These are phyloP conservation scores for Spisula solida DNA, from an alignment of 2,888 invertebrate species.

Conservation along the genomic window DNA sequence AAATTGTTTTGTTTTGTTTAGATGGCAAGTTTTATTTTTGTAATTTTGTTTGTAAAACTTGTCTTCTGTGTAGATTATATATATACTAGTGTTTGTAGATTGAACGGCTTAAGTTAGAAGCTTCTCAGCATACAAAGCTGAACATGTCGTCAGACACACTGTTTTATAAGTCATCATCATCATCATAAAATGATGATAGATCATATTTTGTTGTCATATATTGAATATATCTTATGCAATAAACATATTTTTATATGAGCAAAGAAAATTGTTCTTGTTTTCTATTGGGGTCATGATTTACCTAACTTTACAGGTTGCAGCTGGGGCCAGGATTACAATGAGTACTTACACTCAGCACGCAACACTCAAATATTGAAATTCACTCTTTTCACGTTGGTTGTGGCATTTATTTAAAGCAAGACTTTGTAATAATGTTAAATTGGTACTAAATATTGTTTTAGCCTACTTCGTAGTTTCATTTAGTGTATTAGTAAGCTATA, in stretches of 20 bases:
- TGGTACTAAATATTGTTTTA: too few relatives aligned
- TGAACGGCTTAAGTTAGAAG: not conserved
- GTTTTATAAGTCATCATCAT: conserved; percentile 11
- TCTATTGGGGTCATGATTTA: not conserved
- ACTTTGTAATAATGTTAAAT: too few relatives aligned
- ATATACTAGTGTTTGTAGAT: not conserved
- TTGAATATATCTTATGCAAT: conserved; percentile 72
- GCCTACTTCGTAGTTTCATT: too few relatives aligned
- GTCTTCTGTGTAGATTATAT: conserved; percentile 8
- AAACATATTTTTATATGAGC: conserved; percentile 70
- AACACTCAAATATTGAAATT: too few relatives aligned
- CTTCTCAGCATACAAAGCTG: not conserved
- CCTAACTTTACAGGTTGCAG: too few relatives aligned
- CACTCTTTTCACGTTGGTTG: too few relatives aligned
- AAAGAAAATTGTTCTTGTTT: not conserved
- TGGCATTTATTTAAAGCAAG: too few relatives aligned
- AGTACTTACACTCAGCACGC: too few relatives aligned
- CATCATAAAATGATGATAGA: conserved; percentile 18
- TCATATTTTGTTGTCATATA: conserved; percentile 60
- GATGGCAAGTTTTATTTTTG: not conserved
- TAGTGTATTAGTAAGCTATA: too few relatives aligned
- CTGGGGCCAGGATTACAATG: too few relatives aligned
- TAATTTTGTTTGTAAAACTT: not conserved
- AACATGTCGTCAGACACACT: not conserved
- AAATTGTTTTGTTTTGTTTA: not conserved